Evolutionary conservation across 1,140 invertebrate species (phyloP).

Genomic region (Battus philenor): DNA sequence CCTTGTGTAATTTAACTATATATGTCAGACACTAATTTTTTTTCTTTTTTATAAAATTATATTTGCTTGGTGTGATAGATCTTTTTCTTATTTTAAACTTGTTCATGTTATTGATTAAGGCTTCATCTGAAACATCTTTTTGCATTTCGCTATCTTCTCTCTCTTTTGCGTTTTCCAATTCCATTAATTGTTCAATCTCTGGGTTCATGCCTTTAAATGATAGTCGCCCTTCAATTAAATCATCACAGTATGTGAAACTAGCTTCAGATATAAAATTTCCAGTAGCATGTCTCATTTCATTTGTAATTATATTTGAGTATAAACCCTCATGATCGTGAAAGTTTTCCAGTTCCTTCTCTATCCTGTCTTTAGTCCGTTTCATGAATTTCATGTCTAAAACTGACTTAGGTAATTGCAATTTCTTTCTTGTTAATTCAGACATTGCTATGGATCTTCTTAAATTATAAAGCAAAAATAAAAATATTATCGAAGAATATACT

Average conservation of each 20-base stretch:
- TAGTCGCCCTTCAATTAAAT: constrained; percentile 86
- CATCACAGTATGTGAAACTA: constrained; percentile 85
- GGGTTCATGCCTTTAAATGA: constrained; percentile 94
- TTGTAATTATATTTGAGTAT: constrained; percentile 80
- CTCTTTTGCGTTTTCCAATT: constrained; percentile 65
- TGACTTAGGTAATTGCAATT: constrained; percentile 79
- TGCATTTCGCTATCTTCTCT: constrained; percentile 64
- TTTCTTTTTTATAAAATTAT: constrained; percentile 36
- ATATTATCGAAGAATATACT: too few species aligned
- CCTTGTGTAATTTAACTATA: too few species aligned
- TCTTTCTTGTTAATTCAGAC: constrained; percentile 28
- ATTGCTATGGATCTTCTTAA: constrained; percentile 16
- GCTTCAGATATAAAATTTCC: constrained; percentile 85
- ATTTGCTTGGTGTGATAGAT: constrained; percentile 31
- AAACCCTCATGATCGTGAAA: constrained; percentile 80
- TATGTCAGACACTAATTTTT: too few species aligned
- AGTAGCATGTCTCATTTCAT: constrained; percentile 76
- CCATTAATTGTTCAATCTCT: constrained; percentile 87
- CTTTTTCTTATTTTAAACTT: constrained; percentile 50
- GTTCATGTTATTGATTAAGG: constrained; percentile 78
- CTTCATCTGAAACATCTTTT: constrained; percentile 82
- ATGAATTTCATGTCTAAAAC: constrained; percentile 92
- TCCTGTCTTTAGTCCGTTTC: constrained; percentile 90
- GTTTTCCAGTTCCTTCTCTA: constrained; percentile 85
- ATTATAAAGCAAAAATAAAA: background rate